Base-by-base conservation (phyloP, 2,113 vertebrate species). In the Dicrurus megarhynchus region DNA sequence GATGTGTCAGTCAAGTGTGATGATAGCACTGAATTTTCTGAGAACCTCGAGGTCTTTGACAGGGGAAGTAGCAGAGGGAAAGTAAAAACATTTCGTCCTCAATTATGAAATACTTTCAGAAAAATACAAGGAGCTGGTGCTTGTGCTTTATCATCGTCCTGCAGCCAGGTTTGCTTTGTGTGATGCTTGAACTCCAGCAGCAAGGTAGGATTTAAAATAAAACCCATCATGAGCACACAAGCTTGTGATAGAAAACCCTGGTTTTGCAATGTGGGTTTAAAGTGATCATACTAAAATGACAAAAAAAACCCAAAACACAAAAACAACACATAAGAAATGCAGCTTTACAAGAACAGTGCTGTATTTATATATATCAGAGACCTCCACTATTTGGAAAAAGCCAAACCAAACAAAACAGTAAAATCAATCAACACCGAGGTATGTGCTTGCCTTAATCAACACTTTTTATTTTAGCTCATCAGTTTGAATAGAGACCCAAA, bases 121-220 rank as follows among this genome's bases (percentile, higher is more conserved):
- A 91, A 86, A 94, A 82, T 18, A 70, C 26, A 91, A 73, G 70
- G 44, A 87, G 75, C 42, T 23, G 63, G 37, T 0, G 7, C 32
- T 86, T 53, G 12, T 16, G 50, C 52, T 95, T 94, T 93, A 96
- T 95, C 93, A 82, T 28, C 8, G 0, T 90, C 86, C 93, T 75
- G 87, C 90, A 96, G 90, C 74, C 90, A 94, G 57, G 68, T 63
- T 96, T 90, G 79, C 77, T 93, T 96, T 68, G 56, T 56, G 59
- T 30, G 71, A 89, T 2, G 27, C 75, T 85, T 77, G 33, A 94
- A 88, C 84, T 95, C 82, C 82, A 91, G 59, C 41, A 59, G 89
- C 17, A 64, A 94, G 75, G 68, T 47, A 89, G 93, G 89, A 92
- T 96, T 94, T 96, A 94, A 95, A 95, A 73, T 79, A 90, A 95